phyloP scores from a whole-genome alignment of 2,797 vertebrate species.

The Ctenosaura bakeri region DNA sequence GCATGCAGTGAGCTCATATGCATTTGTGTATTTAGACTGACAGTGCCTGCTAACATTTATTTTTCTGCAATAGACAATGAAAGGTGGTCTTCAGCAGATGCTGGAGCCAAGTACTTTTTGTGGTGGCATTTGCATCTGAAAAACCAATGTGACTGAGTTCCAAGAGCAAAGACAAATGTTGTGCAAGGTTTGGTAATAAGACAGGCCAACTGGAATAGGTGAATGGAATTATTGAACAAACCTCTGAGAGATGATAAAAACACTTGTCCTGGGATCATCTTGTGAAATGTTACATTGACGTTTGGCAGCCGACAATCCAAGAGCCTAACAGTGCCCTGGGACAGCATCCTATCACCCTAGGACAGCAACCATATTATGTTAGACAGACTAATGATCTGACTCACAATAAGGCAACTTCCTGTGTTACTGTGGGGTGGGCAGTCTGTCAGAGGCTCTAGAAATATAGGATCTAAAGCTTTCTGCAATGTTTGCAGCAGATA shows the following conservation, averaged over 20 bases:
- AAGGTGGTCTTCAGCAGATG: not conserved
- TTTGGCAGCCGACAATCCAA: not conserved
- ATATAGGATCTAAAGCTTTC: not conserved
- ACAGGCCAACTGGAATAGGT: not conserved
- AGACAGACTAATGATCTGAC: too few species aligned
- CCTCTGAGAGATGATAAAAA: not conserved
- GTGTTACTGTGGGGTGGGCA: too few species aligned
- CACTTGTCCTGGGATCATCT: not conserved
- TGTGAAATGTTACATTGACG: not conserved
- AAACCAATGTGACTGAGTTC: not conserved
- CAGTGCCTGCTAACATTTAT: not conserved
- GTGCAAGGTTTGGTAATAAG: not conserved
- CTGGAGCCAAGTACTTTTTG: not conserved
- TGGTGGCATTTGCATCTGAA: not conserved
- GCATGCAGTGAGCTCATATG: not conserved
- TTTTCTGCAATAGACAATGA: slow-evolving; percentile 24
- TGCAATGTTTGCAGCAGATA: too few species aligned
- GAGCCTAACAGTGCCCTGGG: not conserved
- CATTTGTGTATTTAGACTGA: not conserved
- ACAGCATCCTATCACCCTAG: not conserved
- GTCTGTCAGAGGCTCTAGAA: not conserved
- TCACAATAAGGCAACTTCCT: too few species aligned
- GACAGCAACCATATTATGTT: too few species aligned
- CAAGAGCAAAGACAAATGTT: slow-evolving; percentile 9
- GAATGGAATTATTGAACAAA: not conserved